Percentiles rank a stretch among this genome's conserved stretches.
Evolutionary conservation across 2,113 vertebrate species (phyloP).

Genomic region (Rhynchomys soricoides): DNA sequence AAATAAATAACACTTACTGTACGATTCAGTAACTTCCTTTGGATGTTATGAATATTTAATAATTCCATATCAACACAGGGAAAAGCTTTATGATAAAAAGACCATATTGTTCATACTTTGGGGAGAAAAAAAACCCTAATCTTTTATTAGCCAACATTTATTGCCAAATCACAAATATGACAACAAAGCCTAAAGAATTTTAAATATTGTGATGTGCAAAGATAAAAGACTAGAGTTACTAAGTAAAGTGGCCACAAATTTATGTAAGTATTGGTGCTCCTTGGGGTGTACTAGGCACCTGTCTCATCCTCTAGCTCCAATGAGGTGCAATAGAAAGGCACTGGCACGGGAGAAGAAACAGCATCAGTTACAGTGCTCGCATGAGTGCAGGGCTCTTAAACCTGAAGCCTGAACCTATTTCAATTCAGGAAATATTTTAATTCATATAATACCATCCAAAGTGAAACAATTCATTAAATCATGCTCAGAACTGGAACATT

Average conservation of each 20-base stretch:
- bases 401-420: constrained; percentile 53
- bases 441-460: constrained; percentile 80
- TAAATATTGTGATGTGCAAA: constrained; percentile 32
- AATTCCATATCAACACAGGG: neutral
- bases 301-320: neutral
- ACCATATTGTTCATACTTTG: constrained; percentile 39
- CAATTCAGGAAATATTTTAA: constrained; percentile 60
- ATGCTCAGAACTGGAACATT: constrained; percentile 86
- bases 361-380: neutral
- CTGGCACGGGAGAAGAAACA: neutral
- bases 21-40: constrained; percentile 21
- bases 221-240: constrained; percentile 30
- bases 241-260: constrained; percentile 1
- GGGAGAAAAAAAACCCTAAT: neutral
- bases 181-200: constrained; percentile 20
- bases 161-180: constrained; percentile 6
- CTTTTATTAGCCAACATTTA: constrained; percentile 17
- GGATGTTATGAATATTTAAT: constrained; percentile 20
- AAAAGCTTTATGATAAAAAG: neutral
- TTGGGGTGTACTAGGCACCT: neutral
- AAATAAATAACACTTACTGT: constrained; percentile 42
- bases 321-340: neutral
- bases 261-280: constrained; percentile 35
- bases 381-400: constrained; percentile 25
- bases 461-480: constrained; percentile 89